phyloP scores from a whole-genome alignment of 2,113 vertebrate genomes.

The Macrotus californicus region DNA sequence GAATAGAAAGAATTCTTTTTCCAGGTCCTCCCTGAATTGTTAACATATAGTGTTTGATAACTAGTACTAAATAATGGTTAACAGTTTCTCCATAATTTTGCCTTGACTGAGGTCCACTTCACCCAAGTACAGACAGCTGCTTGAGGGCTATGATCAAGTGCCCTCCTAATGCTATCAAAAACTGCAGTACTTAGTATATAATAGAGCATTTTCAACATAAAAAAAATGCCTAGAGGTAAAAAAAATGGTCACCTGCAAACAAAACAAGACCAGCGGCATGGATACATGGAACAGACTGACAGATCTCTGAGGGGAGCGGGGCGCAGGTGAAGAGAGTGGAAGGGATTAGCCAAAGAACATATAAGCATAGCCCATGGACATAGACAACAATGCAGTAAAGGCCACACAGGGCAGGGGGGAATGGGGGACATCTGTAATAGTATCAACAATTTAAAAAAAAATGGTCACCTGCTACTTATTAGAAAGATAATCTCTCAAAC shows the following conservation, averaged over 20 bases:
- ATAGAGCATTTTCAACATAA: slow-evolving; percentile 20
- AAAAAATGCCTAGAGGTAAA: not conserved
- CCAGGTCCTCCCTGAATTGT: not conserved
- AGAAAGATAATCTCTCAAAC: slow-evolving; percentile 36
- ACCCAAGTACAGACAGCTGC: not conserved
- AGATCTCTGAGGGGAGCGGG: too few species aligned
- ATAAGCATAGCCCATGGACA: too few species aligned
- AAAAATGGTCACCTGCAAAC: not conserved
- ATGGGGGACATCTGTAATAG: too few species aligned
- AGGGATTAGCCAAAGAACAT: too few species aligned
- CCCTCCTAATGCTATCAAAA: not conserved
- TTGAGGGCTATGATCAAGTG: not conserved
- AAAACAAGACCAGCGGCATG: too few species aligned
- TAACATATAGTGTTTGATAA: not conserved
- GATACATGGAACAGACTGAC: too few species aligned
- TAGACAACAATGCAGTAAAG: too few species aligned
- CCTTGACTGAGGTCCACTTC: not conserved
- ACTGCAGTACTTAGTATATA: not conserved
- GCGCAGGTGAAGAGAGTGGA: too few species aligned
- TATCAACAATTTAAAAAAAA: too few species aligned
- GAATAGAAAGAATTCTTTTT: slow-evolving; percentile 5
- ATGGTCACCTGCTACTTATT: not conserved
- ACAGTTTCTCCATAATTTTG: slow-evolving; percentile 11
- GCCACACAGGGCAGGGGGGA: too few species aligned
- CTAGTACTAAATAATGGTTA: not conserved